phyloP scores from a whole-genome alignment of 2,797 vertebrate genomes.

The Spinibarbus caldwelli region DNA sequence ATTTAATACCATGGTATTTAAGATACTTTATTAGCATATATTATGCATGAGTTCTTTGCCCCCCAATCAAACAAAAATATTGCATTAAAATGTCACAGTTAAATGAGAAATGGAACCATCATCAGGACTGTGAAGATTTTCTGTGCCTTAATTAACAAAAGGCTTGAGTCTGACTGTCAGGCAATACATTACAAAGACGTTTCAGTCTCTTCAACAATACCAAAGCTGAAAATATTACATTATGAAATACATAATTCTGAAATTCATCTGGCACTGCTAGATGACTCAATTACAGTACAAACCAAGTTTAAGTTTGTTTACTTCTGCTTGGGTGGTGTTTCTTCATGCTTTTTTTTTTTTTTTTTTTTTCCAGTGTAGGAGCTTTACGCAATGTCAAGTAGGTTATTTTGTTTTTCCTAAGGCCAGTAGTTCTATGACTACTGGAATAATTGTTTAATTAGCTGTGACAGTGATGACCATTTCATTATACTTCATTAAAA shows the following conservation, averaged over 20 bases:
- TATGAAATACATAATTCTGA: not conserved
- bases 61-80: not conserved
- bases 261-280: not conserved
- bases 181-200: not conserved
- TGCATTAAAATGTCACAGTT: not conserved
- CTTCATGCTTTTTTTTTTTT: not conserved
- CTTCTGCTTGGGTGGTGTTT: constrained; percentile 3
- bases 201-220: not conserved
- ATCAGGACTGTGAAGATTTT: not conserved
- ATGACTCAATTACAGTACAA: not conserved
- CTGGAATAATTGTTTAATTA: not conserved
- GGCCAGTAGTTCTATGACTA: not conserved
- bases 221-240: not conserved
- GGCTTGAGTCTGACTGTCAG: not conserved
- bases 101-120: not conserved
- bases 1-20: not conserved
- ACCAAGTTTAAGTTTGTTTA: not conserved
- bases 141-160: not conserved
- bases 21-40: not conserved
- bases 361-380: not conserved
- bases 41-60: not conserved
- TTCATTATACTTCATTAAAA: not conserved
- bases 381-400: not conserved
- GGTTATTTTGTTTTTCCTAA: not conserved
- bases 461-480: not conserved